A percentile compares a stretch with the other conserved stretches of the same genome.
Conservation (phyloP, 2,113 vertebrate genomes). For the Polypterus senegalus region DNA sequence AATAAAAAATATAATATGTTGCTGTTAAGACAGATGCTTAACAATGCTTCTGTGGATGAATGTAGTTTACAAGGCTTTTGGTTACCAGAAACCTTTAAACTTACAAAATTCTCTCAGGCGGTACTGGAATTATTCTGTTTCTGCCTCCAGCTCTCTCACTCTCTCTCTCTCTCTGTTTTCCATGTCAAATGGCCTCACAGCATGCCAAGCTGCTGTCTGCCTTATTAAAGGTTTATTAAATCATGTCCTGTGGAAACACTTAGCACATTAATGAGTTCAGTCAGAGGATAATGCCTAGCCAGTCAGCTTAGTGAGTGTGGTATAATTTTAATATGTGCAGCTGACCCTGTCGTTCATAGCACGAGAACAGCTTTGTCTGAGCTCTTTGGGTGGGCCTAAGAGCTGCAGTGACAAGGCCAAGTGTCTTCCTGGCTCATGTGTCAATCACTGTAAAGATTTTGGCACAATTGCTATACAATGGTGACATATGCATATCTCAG, state of each 20-base stretch:
- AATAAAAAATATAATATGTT: no score
- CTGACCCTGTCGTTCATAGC: no score
- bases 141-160: not conserved
- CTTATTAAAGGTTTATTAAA: not conserved
- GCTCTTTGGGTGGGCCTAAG: no score
- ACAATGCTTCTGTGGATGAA: not conserved
- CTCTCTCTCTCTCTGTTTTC: not conserved
- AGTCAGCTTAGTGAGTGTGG: no score
- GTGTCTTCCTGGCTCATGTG: no score
- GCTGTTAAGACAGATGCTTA: no score
- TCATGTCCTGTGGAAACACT: constrained; percentile 1
- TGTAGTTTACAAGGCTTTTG: not conserved
- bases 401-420: no score
- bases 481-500: no score
- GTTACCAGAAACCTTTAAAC: not conserved
- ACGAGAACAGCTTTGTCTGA: no score
- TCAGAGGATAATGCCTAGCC: constrained; percentile 1
- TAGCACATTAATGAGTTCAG: not conserved
- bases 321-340: no score
- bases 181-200: not conserved
- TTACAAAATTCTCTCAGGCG: not conserved
- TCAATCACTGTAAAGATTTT: no score
- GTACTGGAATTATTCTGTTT: not conserved
- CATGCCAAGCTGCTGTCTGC: constrained; percentile 1
- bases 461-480: no score